A percentile compares a stretch with the other conserved stretches of the same genome.
Conservation (phyloP, 2,888 invertebrate species). For the Leptopilina drosophilae region DNA sequence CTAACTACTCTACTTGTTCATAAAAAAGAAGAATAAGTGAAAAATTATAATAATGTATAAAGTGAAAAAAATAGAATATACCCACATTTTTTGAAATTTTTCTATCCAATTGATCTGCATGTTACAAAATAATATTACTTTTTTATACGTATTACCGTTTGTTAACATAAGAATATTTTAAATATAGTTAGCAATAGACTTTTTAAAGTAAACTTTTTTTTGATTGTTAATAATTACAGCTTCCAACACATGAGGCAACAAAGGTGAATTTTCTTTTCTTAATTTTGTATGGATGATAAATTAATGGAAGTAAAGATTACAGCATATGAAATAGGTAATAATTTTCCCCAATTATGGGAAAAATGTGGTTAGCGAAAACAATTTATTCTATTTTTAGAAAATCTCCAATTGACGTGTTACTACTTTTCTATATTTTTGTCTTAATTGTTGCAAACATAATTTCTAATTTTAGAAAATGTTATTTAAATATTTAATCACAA, state of each 20-base stretch:
- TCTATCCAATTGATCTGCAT: neutral
- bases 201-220: neutral
- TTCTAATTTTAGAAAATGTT: neutral
- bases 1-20: neutral
- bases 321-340: too few relatives aligned
- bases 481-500: too few relatives aligned
- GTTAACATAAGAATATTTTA: slow-evolving; percentile 4
- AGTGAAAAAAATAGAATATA: neutral
- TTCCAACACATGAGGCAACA: neutral
- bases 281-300: neutral
- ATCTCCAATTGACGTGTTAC: too few relatives aligned
- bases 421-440: too few relatives aligned
- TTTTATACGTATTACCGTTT: neutral
- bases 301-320: neutral
- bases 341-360: too few relatives aligned
- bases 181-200: neutral
- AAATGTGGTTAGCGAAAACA: too few relatives aligned
- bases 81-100: neutral
- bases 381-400: too few relatives aligned
- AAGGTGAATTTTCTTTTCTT: neutral
- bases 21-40: neutral
- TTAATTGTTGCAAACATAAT: neutral
- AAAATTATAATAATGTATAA: slow-evolving; percentile 9
- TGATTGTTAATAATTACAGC: neutral
- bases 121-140: neutral